A percentile compares a stretch with the other conserved stretches of the same genome.
Conservation (phyloP, 1,140 invertebrate species). For the Ceratina calcarata region DNA sequence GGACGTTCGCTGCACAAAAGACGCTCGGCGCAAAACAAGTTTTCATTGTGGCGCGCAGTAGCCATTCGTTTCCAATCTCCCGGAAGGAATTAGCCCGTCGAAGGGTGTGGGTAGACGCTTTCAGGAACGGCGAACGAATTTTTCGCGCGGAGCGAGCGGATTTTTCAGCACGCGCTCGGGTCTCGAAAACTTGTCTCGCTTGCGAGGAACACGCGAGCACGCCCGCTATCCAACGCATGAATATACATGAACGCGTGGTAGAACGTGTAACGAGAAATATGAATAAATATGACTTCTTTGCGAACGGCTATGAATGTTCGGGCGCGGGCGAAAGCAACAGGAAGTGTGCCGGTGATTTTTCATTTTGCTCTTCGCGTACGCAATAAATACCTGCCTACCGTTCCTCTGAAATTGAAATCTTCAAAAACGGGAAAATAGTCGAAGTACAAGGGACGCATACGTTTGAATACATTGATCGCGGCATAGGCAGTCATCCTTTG, state of each 20-base stretch:
- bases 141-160: neutral
- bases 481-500: too few species aligned
- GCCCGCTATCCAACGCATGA: slow-evolving; percentile 36
- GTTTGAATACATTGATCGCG: too few species aligned
- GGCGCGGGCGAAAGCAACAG: slow-evolving; percentile 43
- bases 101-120: slow-evolving; percentile 13
- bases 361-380: slow-evolving; percentile 39
- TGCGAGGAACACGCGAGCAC: slow-evolving; percentile 15
- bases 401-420: slow-evolving; percentile 39
- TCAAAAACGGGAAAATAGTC: neutral
- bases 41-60: neutral
- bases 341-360: slow-evolving; percentile 48
- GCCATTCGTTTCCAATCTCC: slow-evolving; percentile 7
- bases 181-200: slow-evolving; percentile 6
- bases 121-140: slow-evolving; percentile 3
- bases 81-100: slow-evolving; percentile 31
- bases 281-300: slow-evolving; percentile 57
- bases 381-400: slow-evolving; percentile 26
- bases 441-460: neutral
- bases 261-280: slow-evolving; percentile 56
- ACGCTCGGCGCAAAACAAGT: slow-evolving; percentile 14
- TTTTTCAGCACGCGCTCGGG: neutral
- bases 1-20: slow-evolving; percentile 2
- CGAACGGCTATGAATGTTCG: slow-evolving; percentile 49
- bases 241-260: slow-evolving; percentile 54